These are phyloP conservation scores for Torymus tubicola DNA, from an alignment of 2,888 invertebrate genomes.

Conservation along the genomic window DNA sequence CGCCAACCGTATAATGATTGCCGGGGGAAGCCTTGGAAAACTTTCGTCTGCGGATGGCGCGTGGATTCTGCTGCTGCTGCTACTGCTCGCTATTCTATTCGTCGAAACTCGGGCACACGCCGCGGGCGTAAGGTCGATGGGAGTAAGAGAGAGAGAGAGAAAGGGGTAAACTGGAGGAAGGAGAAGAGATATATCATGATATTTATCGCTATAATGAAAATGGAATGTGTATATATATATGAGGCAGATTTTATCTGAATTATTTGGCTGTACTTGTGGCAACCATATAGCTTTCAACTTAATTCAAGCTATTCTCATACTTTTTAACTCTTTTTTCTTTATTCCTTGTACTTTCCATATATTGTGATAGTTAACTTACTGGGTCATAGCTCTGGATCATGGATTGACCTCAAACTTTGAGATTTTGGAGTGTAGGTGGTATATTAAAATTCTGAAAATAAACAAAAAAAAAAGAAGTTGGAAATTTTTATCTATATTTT, in stretches of 20 bases:
- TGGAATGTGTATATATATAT: constrained; percentile 10
- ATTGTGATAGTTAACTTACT: too few relatives aligned
- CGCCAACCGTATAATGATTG: background rate
- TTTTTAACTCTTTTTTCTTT: too few relatives aligned
- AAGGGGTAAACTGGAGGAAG: background rate
- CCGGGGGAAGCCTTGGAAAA: constrained; percentile 21
- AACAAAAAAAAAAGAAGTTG: too few relatives aligned
- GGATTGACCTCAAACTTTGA: too few relatives aligned
- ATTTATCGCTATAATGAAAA: constrained; percentile 42
- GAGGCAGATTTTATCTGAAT: background rate
- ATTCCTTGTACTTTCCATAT: too few relatives aligned
- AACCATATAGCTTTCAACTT: too few relatives aligned
- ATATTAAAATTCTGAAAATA: too few relatives aligned
- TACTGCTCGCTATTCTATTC: background rate
- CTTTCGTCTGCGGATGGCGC: constrained; percentile 3
- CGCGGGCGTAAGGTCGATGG: background rate
- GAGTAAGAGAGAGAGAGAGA: background rate
- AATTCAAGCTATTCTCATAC: too few relatives aligned
- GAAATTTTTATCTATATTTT: too few relatives aligned
- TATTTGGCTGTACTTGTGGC: too few relatives aligned
- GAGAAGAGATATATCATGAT: background rate
- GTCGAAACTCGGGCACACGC: background rate
- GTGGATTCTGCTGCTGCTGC: background rate
- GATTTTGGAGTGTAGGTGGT: too few relatives aligned
- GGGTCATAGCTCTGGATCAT: too few relatives aligned